Percentiles rank a stretch among this genome's conserved stretches.
These are phyloP conservation scores for Pycnomerus fuliginosus DNA, from an alignment of 2,888 invertebrate species.

Conservation along the genomic window DNA sequence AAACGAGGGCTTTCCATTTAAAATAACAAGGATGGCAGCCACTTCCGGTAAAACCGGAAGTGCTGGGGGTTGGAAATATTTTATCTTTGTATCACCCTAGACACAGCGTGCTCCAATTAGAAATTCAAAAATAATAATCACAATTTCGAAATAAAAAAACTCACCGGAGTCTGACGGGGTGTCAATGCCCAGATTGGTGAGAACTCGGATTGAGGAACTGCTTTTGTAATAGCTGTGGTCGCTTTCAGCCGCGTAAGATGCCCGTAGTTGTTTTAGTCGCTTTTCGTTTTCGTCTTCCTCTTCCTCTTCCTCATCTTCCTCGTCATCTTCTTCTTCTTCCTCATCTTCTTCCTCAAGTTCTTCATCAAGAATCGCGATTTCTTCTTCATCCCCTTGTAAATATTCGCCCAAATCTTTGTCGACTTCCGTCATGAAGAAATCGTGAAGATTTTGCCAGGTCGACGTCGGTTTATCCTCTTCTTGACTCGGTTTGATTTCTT, in stretches of 20 bases:
- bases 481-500: too few species aligned
- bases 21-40: too few species aligned
- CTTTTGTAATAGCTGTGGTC: slow-evolving; percentile 74
- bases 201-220: slow-evolving; percentile 56
- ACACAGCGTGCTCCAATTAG: too few species aligned
- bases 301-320: slow-evolving; percentile 30
- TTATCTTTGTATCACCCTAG: too few species aligned
- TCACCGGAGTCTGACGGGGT: slow-evolving; percentile 91
- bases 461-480: slow-evolving; percentile 41
- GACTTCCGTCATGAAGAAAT: slow-evolving; percentile 37
- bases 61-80: too few species aligned
- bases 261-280: slow-evolving; percentile 10
- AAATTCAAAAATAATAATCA: too few species aligned
- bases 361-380: slow-evolving; percentile 38
- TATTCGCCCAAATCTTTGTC: slow-evolving; percentile 25
- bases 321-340: slow-evolving; percentile 42
- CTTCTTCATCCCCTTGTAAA: slow-evolving; percentile 32
- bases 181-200: slow-evolving; percentile 70
- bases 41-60: too few species aligned
- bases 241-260: slow-evolving; percentile 39
- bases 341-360: slow-evolving; percentile 36
- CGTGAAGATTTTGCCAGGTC: slow-evolving; percentile 33
- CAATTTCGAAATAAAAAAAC: slow-evolving; percentile 44
- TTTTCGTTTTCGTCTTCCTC: slow-evolving; percentile 5
- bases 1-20: too few species aligned